Evolutionary conservation across 2,797 vertebrate species (phyloP), one percentile per base, ranked within the genome.

Genomic region (Neomorphus geoffroyi): DNA sequence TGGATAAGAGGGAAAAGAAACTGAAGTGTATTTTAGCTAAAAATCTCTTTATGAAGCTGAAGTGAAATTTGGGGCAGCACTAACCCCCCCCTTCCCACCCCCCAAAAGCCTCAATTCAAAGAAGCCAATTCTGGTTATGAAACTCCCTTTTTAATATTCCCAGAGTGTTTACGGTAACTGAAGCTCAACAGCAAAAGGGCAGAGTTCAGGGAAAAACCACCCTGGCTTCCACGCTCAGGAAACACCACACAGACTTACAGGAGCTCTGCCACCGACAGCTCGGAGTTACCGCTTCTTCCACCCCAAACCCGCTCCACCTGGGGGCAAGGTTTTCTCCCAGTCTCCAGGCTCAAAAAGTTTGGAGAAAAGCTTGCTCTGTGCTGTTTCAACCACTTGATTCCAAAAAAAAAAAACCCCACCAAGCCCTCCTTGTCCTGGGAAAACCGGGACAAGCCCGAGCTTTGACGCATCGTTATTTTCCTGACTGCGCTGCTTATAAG

Each of bases 71-170:
- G 11, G 6, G 37, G 22, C 23, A 88, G 33, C 50, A 78, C 17
- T 46, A 88, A 88, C 43, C 1, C 12, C 39, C 17, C 7, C 18
- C 15, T 24, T 43, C 32, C 43, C 43, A 18, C 18, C 19, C 2
- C 4, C 13, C 19, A 10, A 53, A 84, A 57, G 27, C 27, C 30
- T 65, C 37, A 45, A 69, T 32, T 88, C 69, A 90, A 58, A 92
- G 37, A 61, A 93, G 53, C 45, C 67, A 87, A 71, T 90, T 95
- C 57, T 12, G 60, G 74, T 92, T 92, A 94, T 96, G 86, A 96
- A 96, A 96, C 92, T 71, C 64, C 94, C 95, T 93, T 92, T 43
- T 96, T 95, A 96, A 94, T 88, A 96, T 96, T 96, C 94, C 82
- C 84, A 30, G 80, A 72, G 88, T 94, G 93, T 95, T 96, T 95